phyloP scores from a whole-genome alignment of 35 echinoderm and acorn worm species.

The Apostichopus japonicus region DNA sequence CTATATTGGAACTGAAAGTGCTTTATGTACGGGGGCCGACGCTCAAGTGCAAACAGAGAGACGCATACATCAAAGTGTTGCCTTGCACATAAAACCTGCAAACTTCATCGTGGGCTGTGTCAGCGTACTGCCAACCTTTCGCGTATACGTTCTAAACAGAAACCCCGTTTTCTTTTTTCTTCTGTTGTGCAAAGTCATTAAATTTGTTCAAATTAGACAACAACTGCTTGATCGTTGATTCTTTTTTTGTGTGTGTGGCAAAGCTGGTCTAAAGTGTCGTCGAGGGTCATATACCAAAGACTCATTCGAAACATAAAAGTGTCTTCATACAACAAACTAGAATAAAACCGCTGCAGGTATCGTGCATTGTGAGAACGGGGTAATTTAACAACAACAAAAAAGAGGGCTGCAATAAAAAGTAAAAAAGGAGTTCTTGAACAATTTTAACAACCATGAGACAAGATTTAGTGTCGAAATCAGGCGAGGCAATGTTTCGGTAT shows the following conservation, averaged over 20 bases:
- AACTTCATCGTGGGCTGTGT: neutral
- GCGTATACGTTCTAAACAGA: too few relatives aligned
- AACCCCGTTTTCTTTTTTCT: neutral
- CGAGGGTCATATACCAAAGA: conserved; percentile 22
- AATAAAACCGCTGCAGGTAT: neutral
- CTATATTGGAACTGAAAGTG: neutral
- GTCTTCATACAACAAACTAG: neutral
- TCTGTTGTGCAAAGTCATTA: conserved; percentile 38
- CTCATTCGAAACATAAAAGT: neutral
- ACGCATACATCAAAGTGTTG: conserved; percentile 27
- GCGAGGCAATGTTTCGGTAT: conserved; percentile 39
- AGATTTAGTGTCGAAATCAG: conserved; percentile 29
- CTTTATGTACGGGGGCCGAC: neutral
- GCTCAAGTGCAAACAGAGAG: neutral
- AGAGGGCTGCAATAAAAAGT: too few relatives aligned
- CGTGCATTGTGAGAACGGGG: neutral
- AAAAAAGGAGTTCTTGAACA: neutral
- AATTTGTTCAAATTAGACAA: conserved; percentile 11
- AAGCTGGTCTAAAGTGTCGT: neutral
- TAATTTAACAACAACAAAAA: neutral
- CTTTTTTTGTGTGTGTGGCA: neutral
- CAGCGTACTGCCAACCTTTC: neutral
- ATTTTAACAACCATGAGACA: conserved; percentile 38
- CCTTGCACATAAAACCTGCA: conserved; percentile 9
- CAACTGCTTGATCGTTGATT: too few relatives aligned